Evolutionary conservation across 2,113 vertebrate species (phyloP).

Genomic region (Paramisgurnus dabryanus): DNA sequence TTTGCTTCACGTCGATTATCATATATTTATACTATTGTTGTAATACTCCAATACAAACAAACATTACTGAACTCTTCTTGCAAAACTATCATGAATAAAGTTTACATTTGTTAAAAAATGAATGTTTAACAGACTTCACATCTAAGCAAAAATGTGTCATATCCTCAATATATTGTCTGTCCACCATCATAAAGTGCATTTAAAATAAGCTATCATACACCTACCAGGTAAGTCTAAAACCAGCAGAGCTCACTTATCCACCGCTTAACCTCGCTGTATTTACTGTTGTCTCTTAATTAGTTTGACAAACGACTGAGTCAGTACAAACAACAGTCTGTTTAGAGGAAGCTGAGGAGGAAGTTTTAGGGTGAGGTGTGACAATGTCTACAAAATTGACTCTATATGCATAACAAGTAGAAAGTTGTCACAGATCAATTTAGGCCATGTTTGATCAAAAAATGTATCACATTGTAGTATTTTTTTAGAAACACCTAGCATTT

Average conservation of each 20-base stretch:
- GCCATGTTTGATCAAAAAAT: not conserved
- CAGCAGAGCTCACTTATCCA: not conserved
- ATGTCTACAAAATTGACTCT: not conserved
- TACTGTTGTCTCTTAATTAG: not conserved
- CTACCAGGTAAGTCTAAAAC: not conserved
- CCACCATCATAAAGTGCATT: not conserved
- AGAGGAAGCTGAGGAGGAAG: conserved; percentile 51
- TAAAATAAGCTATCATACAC: not conserved
- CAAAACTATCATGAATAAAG: not conserved
- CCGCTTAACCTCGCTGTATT: not conserved
- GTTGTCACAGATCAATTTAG: not conserved
- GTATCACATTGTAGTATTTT: not conserved
- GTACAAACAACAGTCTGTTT: not conserved
- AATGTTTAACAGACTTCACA: not conserved
- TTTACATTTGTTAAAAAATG: not conserved
- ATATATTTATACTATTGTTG: not conserved
- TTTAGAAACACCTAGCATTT: not conserved
- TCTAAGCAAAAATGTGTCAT: too few species aligned
- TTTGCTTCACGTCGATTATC: too few species aligned
- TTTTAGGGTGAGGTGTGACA: conserved; percentile 15
- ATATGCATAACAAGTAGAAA: not conserved
- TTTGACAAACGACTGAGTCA: not conserved
- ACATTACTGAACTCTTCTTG: too few species aligned
- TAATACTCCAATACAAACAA: not conserved
- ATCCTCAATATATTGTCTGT: too few species aligned